These are phyloP conservation scores for Dipodomys merriami DNA, from an alignment of 2,113 vertebrate genomes.

Conservation along the genomic window DNA sequence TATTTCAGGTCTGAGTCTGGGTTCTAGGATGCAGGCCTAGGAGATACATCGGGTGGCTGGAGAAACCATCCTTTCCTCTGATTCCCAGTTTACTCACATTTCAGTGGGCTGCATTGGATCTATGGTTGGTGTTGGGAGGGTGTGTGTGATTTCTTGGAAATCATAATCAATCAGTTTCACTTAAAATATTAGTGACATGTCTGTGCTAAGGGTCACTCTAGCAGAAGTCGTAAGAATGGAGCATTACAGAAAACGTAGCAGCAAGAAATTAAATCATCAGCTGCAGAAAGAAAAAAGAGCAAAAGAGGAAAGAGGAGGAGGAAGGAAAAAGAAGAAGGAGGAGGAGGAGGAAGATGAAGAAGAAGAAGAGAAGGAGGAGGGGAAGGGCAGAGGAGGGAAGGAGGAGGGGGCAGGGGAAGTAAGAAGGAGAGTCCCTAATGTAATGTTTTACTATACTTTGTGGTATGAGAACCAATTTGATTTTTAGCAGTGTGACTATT, in stretches of 20 bases:
- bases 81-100: not conserved
- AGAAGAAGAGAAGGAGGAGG: not conserved
- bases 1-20: not conserved
- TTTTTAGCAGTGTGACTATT: no score
- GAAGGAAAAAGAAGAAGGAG: not conserved
- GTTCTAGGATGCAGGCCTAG: not conserved
- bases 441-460: not conserved
- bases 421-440: not conserved
- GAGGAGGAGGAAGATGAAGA: not conserved
- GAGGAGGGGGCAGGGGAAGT: no score
- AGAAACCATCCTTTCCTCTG: not conserved
- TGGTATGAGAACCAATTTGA: not conserved
- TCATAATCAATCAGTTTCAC: not conserved
- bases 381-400: not conserved
- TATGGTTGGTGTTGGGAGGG: no score
- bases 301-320: not conserved
- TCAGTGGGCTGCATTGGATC: accelerated
- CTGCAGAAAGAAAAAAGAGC: no score
- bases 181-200: not conserved
- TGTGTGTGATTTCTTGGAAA: not conserved
- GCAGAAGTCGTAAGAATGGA: not conserved
- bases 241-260: not conserved
- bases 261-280: not conserved
- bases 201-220: no score
- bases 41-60: not conserved